Evolutionary conservation across 2,888 invertebrate species (phyloP).

Genomic region (Noctua comes): DNA sequence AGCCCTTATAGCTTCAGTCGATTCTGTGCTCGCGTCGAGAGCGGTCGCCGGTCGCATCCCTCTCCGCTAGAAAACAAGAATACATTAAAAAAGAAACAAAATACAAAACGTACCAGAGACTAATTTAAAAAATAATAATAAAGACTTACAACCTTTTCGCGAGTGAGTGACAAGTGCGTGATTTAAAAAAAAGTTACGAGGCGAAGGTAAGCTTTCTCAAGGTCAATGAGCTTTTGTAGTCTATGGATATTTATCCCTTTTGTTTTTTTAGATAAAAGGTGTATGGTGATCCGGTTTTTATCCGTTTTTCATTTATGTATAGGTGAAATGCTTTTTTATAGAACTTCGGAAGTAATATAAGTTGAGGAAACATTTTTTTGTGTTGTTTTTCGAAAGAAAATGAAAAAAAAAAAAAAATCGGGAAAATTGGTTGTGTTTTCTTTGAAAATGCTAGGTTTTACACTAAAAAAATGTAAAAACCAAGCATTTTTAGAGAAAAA

Average conservation of each 20-base stretch:
- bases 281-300: slow-evolving; percentile 9
- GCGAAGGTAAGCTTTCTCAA: slow-evolving; percentile 50
- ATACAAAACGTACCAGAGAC: slow-evolving; percentile 24
- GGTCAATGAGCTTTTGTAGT: slow-evolving; percentile 36
- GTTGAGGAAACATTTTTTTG: neutral
- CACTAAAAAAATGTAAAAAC: no score
- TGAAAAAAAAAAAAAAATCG: no score
- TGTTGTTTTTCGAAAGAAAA: neutral
- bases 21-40: slow-evolving; percentile 55
- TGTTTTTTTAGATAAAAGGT: slow-evolving; percentile 46
- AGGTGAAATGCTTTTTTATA: neutral
- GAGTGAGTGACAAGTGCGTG: slow-evolving; percentile 43
- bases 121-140: slow-evolving; percentile 12
- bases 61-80: slow-evolving; percentile 2
- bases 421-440: neutral
- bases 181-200: slow-evolving; percentile 22
- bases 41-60: slow-evolving; percentile 61
- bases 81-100: slow-evolving; percentile 17
- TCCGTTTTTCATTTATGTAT: neutral
- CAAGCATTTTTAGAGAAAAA: neutral
- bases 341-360: neutral
- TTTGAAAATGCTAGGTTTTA: neutral
- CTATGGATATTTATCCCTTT: slow-evolving; percentile 36
- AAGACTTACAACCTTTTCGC: slow-evolving; percentile 19
- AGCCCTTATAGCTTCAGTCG: slow-evolving; percentile 68